These are phyloP conservation scores for Glandiceps talaboti DNA, from an alignment of 53 echinoderm and acorn worm genomes.

Conservation along the genomic window DNA sequence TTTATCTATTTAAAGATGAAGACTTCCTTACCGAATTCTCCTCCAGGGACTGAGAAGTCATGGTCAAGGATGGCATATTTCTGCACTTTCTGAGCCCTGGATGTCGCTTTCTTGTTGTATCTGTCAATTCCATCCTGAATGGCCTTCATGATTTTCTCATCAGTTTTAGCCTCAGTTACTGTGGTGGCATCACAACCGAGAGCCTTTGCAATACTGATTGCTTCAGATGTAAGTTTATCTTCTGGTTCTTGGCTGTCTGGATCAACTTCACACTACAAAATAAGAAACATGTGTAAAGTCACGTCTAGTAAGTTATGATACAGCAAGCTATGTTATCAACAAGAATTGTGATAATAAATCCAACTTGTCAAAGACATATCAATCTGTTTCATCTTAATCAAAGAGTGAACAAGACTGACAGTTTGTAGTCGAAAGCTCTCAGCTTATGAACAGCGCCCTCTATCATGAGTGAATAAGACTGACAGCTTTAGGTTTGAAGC, in stretches of 20 bases:
- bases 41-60: conserved; percentile 76
- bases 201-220: conserved; percentile 33
- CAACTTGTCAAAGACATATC: too few species aligned
- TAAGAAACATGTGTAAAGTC: not conserved
- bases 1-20: not conserved
- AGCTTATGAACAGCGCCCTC: too few species aligned
- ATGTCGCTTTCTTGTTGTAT: conserved; percentile 62
- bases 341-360: too few species aligned
- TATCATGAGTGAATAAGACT: too few species aligned
- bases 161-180: conserved; percentile 50
- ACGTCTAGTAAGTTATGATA: not conserved
- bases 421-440: too few species aligned
- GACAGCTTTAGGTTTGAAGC: too few species aligned
- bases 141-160: conserved; percentile 36
- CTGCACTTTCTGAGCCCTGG: conserved; percentile 78
- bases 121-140: conserved; percentile 48
- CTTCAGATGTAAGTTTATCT: conserved; percentile 45
- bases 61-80: conserved; percentile 54
- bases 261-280: conserved; percentile 20
- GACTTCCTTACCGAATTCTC: conserved; percentile 67
- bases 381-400: too few species aligned
- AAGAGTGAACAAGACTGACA: too few species aligned
- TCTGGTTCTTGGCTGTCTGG: conserved; percentile 43
- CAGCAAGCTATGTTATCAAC: too few species aligned
- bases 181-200: conserved; percentile 66